Evolutionary conservation across 2,797 vertebrate genomes (phyloP).

Genomic region (Thaleichthys pacificus): DNA sequence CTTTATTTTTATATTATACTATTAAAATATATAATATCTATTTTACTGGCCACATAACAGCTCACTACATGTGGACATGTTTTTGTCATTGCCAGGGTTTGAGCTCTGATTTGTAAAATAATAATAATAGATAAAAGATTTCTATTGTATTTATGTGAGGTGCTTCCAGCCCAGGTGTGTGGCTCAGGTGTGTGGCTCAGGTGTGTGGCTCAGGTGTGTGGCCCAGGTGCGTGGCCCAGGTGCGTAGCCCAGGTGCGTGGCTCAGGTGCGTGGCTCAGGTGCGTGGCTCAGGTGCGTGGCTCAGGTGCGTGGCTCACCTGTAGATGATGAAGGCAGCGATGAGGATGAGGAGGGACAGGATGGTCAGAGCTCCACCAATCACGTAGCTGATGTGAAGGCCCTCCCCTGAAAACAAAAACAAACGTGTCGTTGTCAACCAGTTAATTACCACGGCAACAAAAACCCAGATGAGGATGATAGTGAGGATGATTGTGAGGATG

Average conservation of each 20-base stretch:
- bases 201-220: not conserved
- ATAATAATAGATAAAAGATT: not conserved
- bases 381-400: conserved; percentile 92
- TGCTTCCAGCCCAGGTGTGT: not conserved
- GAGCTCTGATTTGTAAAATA: no score
- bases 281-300: no score
- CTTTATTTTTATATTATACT: no score
- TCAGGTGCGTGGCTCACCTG: conserved; percentile 72
- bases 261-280: no score
- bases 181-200: no score
- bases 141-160: no score
- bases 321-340: conserved; percentile 90
- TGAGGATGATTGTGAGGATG: not conserved
- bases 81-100: no score
- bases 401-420: conserved; percentile 75
- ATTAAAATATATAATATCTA: no score
- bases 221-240: conserved; percentile 14
- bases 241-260: no score
- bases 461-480: not conserved
- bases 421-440: not conserved
- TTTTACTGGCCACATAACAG: no score
- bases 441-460: not conserved
- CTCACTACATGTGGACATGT: no score
- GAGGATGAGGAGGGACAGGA: conserved; percentile 89
- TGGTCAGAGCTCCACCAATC: conserved; percentile 88